Evolutionary conservation across 2,888 invertebrate species (phyloP), one percentile per base, ranked within the genome.

Genomic region (Hedya salicella): DNA sequence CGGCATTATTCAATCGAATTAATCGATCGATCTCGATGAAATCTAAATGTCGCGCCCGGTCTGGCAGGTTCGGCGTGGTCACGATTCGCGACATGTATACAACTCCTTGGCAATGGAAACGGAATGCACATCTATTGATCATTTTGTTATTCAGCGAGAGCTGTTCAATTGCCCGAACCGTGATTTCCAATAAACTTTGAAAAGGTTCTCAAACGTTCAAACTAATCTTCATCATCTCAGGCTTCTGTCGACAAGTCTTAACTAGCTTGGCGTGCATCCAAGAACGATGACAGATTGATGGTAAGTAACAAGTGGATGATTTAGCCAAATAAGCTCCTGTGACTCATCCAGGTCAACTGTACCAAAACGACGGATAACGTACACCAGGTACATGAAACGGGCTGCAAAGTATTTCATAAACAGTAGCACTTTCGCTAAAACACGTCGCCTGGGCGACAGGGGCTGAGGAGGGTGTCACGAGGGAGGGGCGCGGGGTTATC

Each of bases 401-500:
- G 39, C 39, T 40, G 65, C 46, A 52, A 59, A 25, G 40, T 57
- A 30, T 53, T 16, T 32, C 46, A 60, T 61, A 49, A 61, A 61
- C 48, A 65, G 54, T 66, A 68, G 53, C 62, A 71, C 64, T 85
- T 85, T 85, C 75, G 78, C 83, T 79, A 73, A 78, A 80, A 78
- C 73, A 74, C 69, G 74, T 73, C 74, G 68, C 77, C 69, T 61
- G 53, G 66, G 70, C 63, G 62, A 69, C 50, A 76, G 73, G 73
- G 73, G 69, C 68, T 63, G 56, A 73, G 54, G 76, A 68, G 78
- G 70, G 71, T 75, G 75, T 65, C 59, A 74, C 78, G 78, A 78
- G 78, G 75, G 75, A 77, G 77, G 77, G 78, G 73, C 80, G 79
- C 82, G 88, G 87, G 91, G 91, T 91, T 91, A 91, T 91, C 91